Evolutionary conservation across 2,113 vertebrate species (phyloP).

Genomic region (Neodon shergylaensis): DNA sequence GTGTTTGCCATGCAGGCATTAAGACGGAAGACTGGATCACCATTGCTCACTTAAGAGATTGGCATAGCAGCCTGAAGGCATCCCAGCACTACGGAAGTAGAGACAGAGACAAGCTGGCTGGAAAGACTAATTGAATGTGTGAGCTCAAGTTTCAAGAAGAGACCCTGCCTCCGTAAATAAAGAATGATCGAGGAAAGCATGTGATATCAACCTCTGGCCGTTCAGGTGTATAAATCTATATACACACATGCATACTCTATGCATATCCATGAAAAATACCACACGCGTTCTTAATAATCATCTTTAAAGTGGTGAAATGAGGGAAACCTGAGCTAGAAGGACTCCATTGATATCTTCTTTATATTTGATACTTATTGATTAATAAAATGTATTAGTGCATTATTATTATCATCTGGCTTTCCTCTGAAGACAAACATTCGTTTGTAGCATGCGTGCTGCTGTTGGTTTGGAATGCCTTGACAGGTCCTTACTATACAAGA

Average conservation of each 20-base stretch:
- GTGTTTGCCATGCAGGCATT: too few species aligned
- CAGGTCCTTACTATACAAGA: neutral
- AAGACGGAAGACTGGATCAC: neutral
- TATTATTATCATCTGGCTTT: neutral
- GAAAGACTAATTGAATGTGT: too few species aligned
- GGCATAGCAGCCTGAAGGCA: accelerated
- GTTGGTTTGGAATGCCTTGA: neutral
- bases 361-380: neutral
- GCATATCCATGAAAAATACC: neutral
- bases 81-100: neutral
- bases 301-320: neutral
- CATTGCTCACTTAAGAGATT: neutral
- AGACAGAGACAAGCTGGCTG: neutral
- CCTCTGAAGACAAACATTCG: neutral
- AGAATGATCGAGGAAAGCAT: too few species aligned
- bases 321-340: neutral
- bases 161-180: neutral
- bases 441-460: neutral
- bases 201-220: neutral
- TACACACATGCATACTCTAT: neutral
- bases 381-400: neutral
- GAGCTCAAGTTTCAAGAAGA: neutral
- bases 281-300: neutral
- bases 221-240: too few species aligned
- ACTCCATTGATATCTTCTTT: neutral